phyloP scores from a whole-genome alignment of 2,797 vertebrate species.

The Lepus townsendii region DNA sequence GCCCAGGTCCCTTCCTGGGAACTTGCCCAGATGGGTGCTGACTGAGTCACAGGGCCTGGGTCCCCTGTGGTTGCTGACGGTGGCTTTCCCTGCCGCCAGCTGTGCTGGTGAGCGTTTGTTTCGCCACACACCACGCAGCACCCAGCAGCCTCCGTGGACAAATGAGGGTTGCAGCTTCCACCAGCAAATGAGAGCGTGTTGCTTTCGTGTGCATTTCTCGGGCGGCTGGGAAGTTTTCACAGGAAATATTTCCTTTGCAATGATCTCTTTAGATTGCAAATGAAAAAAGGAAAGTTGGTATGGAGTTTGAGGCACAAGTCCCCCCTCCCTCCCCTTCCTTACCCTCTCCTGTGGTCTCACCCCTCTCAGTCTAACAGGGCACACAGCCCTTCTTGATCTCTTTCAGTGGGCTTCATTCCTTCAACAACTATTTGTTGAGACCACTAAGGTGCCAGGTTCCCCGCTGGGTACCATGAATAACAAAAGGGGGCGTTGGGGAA shows the following conservation, averaged over 20 bases:
- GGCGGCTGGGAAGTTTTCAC: background rate
- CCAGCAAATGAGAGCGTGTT: background rate
- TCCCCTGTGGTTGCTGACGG: background rate
- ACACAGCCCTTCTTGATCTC: background rate
- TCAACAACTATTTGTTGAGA: background rate
- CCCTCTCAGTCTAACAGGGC: background rate
- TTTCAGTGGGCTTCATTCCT: background rate
- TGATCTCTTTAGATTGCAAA: conserved; percentile 39
- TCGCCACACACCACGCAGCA: background rate
- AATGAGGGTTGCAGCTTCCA: background rate
- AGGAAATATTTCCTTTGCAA: background rate
- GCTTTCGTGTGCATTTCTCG: background rate
- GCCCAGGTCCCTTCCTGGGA: background rate
- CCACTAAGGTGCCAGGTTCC: background rate
- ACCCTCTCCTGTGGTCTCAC: background rate
- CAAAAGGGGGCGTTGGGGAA: background rate
- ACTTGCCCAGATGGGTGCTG: background rate
- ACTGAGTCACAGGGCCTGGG: background rate
- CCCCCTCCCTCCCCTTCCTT: background rate
- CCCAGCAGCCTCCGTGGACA: background rate
- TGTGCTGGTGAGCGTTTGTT: background rate
- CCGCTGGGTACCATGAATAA: background rate
- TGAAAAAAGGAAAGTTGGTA: background rate
- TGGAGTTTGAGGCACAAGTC: background rate
- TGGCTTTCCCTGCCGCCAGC: background rate